Evolutionary conservation across 2,797 vertebrate species (phyloP).

Genomic region (Gambelia wislizenii): DNA sequence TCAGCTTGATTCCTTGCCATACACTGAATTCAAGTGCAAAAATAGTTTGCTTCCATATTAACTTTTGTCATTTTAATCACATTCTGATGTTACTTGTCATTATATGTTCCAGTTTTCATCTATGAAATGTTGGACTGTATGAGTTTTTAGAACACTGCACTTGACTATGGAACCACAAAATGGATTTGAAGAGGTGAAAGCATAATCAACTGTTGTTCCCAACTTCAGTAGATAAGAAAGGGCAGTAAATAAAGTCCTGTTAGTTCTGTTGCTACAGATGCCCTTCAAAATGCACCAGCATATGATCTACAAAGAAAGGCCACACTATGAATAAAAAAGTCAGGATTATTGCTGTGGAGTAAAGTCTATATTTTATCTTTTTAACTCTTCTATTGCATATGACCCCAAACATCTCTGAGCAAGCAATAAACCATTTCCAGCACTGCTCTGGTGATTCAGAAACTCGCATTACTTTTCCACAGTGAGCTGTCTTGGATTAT

Average conservation of each 20-base stretch:
- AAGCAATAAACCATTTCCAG: constrained; percentile 31
- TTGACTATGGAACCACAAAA: neutral
- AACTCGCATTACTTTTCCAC: constrained; percentile 31
- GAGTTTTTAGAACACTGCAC: neutral
- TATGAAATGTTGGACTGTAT: neutral
- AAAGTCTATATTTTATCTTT: constrained; percentile 35
- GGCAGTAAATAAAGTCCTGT: constrained; percentile 24
- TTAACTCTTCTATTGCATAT: constrained; percentile 11
- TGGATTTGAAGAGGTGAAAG: constrained; percentile 13
- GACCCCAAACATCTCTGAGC: constrained; percentile 18
- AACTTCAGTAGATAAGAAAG: neutral
- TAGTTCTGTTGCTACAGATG: neutral
- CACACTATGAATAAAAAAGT: constrained; percentile 25
- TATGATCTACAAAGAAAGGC: constrained; percentile 18
- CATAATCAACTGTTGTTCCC: neutral
- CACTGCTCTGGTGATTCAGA: neutral
- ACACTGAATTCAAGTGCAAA: too few species aligned
- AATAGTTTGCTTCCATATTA: too few species aligned
- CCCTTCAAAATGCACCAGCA: constrained; percentile 15
- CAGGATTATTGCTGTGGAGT: neutral
- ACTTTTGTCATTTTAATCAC: too few species aligned
- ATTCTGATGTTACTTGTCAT: too few species aligned
- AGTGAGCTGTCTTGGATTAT: constrained; percentile 35
- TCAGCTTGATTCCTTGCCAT: too few species aligned
- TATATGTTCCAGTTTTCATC: too few species aligned